Evolutionary conservation across 2,797 vertebrate genomes (phyloP).

Genomic region (Pagetopsis macropterus): DNA sequence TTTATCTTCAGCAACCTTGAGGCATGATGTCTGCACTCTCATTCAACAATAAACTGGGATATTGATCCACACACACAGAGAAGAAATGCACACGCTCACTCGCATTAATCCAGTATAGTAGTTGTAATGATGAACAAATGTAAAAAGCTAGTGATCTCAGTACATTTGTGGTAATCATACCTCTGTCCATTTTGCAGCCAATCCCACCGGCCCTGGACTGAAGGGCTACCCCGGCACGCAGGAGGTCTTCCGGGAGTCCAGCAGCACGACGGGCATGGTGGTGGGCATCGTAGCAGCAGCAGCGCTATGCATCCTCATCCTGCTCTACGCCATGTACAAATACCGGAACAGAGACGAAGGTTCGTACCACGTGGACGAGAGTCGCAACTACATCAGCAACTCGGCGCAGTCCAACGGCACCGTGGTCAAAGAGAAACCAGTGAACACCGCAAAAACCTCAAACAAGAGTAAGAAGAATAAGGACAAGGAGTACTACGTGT

Average conservation of each 20-base stretch:
- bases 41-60: conserved; percentile 26
- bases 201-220: conserved; percentile 90
- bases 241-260: conserved; percentile 94
- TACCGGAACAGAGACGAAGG: conserved; percentile 98
- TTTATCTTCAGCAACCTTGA: conserved; percentile 19
- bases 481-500: conserved; percentile 99
- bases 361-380: conserved; percentile 98
- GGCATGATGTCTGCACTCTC: conserved; percentile 20
- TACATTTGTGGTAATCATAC: conserved; percentile 37
- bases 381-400: conserved; percentile 99
- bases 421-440: conserved; percentile 95
- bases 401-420: conserved; percentile 98
- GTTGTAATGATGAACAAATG: conserved; percentile 16
- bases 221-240: conserved; percentile 89
- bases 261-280: conserved; percentile 98
- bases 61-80: conserved; percentile 41
- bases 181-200: conserved; percentile 84
- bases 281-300: conserved; percentile 97
- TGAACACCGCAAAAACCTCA: conserved; percentile 91
- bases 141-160: background rate
- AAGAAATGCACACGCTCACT: conserved; percentile 26
- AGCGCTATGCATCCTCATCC: conserved; percentile 97
- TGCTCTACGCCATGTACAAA: conserved; percentile 99
- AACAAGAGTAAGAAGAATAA: conserved; percentile 99
- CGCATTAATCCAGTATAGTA: conserved; percentile 6